Conservation (phyloP, 2,888 invertebrate species). For the Thymelicus acteon region DNA sequence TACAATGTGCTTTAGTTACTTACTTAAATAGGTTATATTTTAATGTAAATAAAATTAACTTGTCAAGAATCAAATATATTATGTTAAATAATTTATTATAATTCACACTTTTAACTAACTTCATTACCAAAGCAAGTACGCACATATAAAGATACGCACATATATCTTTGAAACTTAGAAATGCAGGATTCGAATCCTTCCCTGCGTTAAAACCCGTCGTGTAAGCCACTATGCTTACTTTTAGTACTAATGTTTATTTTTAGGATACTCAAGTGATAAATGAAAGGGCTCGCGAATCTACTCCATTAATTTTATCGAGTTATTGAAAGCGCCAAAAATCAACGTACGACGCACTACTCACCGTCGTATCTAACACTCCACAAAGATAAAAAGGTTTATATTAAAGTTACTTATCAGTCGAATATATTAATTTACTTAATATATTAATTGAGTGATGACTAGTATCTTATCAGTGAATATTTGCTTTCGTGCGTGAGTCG, state of each 20-base stretch:
- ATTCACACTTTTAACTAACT: too few species aligned
- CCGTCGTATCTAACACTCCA: constrained; percentile 50
- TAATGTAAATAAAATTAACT: too few species aligned
- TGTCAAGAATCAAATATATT: too few species aligned
- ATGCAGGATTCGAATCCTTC: too few species aligned
- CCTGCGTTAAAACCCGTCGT: too few species aligned
- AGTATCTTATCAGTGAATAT: constrained; percentile 59
- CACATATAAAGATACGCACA: too few species aligned
- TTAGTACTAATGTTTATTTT: not conserved
- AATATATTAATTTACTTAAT: constrained; percentile 69
- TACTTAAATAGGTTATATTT: too few species aligned
- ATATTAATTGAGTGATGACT: constrained; percentile 64
- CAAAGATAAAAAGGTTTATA: constrained; percentile 61
- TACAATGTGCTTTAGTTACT: too few species aligned
- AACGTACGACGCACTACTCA: constrained; percentile 36
- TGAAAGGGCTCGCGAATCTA: not conserved
- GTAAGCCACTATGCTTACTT: not conserved
- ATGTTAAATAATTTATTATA: too few species aligned
- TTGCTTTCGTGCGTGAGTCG: constrained; percentile 4
- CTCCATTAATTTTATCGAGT: constrained; percentile 21
- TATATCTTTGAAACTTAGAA: too few species aligned
- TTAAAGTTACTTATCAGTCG: constrained; percentile 61
- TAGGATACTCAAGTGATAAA: constrained; percentile 7
- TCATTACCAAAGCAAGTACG: too few species aligned
- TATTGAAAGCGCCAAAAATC: constrained; percentile 38